Percentiles rank a stretch among this genome's conserved stretches.
Conservation (phyloP, 2,888 invertebrate genomes). For the Tiliacea citrago region DNA sequence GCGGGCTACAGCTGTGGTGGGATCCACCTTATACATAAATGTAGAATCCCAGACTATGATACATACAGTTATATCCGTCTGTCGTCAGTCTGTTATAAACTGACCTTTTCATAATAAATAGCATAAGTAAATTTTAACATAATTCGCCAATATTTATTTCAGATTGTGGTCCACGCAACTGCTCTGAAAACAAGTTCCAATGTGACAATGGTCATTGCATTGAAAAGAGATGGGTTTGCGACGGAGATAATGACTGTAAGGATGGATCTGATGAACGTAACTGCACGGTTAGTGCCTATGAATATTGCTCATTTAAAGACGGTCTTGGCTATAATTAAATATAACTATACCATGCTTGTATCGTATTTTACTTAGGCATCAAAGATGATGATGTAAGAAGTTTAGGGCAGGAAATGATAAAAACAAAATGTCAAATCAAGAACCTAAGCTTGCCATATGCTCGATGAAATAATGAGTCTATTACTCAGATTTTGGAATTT, state of each 20-base stretch:
- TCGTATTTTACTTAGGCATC: not conserved
- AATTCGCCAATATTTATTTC: conserved; percentile 38
- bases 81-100: not conserved
- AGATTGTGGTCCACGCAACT: conserved; percentile 84
- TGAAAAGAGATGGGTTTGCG: conserved; percentile 93
- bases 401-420: no score
- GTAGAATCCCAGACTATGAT: not conserved
- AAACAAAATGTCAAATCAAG: no score
- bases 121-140: not conserved
- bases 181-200: conserved; percentile 91
- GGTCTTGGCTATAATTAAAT: not conserved
- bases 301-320: not conserved
- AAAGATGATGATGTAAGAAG: not conserved
- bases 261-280: conserved; percentile 94
- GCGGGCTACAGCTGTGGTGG: no score
- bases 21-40: no score
- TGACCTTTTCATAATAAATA: not conserved
- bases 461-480: not conserved
- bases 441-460: not conserved
- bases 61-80: not conserved
- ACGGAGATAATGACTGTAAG: conserved; percentile 94
- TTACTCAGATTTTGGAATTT: not conserved
- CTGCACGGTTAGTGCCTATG: conserved; percentile 85
- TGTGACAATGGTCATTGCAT: conserved; percentile 94
- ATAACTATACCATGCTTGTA: not conserved